Base-by-base conservation (phyloP, 2,113 vertebrate species). In the Pimephales promelas region DNA sequence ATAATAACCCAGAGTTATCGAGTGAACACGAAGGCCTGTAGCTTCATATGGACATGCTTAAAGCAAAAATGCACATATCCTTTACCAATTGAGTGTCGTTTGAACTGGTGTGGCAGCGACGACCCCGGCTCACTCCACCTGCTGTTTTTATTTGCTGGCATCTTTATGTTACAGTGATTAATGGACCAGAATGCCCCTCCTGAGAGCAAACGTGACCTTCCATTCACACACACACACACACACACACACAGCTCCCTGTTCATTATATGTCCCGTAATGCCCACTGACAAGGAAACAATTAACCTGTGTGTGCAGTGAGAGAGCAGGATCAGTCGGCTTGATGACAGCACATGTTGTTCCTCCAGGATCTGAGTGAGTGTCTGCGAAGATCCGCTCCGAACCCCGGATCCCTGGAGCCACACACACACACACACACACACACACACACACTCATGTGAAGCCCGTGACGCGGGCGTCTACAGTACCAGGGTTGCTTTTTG, bases 211-310 rank as follows among this genome's bases (percentile, higher is more conserved):
- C 89, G 89, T 92, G 91, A 90, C 92, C 85, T 90, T 90, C 83
- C 84, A 90, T 90, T 93, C 91, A 90, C 70, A 87, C 90, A 90
- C 88, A 85, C 70, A 56, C n/a, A n/a, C n/a, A n/a, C n/a, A n/a
- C 91, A 90, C 70, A 87, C 90, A 90, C 88, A 85, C 70, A 56
- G 47, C 84, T 86, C 81, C 79, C 82, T 85, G 81, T 70, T 73
- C 70, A 82, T 81, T 82, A 81, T 86, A 64, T 83, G 80, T 88
- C 84, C 85, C 78, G 87, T 93, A 89, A 93, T 92, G 88, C 89
- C 87, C 78, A 76, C 87, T 92, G 92, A 90, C 91, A 92, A 88
- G 85, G 84, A 91, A 88, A 89, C 91, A 88, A 92, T 91, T 91
- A 90, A 92, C 90, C 87, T 89, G 89, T 82, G 77, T 88, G 85